Base-by-base conservation (phyloP, 2,888 invertebrate species). In the Amblyjoppa proteus region DNA sequence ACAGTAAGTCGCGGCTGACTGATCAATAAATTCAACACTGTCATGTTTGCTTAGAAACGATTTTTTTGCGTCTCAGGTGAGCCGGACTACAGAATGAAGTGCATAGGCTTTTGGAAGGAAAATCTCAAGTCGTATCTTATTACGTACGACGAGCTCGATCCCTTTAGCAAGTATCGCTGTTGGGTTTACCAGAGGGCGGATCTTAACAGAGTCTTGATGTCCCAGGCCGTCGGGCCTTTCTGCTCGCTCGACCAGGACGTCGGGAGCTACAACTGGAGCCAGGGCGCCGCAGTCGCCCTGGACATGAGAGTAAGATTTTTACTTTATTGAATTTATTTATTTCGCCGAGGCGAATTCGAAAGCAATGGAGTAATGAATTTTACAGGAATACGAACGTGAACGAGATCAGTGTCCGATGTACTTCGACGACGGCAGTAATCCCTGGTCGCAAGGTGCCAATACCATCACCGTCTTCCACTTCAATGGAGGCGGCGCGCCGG, bases 131-230 rank as follows among this genome's bases (percentile, higher is more conserved):
- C 99, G 0, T 99, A 99, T 94, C 94, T 99, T 64, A 97, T 99
- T 80, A 99, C 99, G 0, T 99, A 97, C 93, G 99, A 99, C 93
- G 98, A 98, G 92, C 95, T 99, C 90, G 99, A 99, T 95, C 98
- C 99, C 0, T 97, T 98, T 91, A 98, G 98, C 3, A 98, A 97
- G 93, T 99, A 99, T 94, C 96, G 99, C 90, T 99, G 99, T 93
- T 99, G 99, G 99, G 99, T 99, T 61, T 99, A 99, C 94, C 99
- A 99, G 94, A 95, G 99, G 91, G 97, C 98, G 70, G 99, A 99
- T 95, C 95, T 99, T 88, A 99, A 99, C 92, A 95, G 97, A 93
- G 97, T 99, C 90, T 95, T 97, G 16, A 96, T 97, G 96, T 97
- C 97, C 0, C 96, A 97, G 94, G 97, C 99, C 0, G 96, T 98